Evolutionary conservation across 53 echinoderm and acorn worm species (phyloP), one percentile per base, ranked within the genome.

Genomic region (Henricia sp.): DNA sequence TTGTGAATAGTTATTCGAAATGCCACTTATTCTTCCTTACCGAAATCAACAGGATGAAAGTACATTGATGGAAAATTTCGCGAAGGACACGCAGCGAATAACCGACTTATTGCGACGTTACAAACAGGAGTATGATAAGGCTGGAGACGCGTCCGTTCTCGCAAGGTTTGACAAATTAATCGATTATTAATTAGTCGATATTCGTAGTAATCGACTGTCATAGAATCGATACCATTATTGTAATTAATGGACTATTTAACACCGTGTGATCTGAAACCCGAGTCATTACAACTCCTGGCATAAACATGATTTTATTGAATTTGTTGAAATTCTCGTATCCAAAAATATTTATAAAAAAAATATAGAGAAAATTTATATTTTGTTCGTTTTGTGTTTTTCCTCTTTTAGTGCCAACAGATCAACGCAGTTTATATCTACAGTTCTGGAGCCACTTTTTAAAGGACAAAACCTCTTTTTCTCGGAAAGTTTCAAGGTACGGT

Each of bases 381-480:
- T 46, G 46, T 11, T 48, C 9, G 32, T 63, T 63, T 63, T 63
- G 2, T 56, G 5, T 5, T 9, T 29, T 4, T 68, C 9, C 42
- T n/a, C 12, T 35, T 74, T 54, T 6, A 80, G 80, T 35, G 80
- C 80, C 2, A 64, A 63, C 6, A 64, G 50, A 63, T 21, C 41
- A 4, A 80, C 48, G 11, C 63, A 80, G 37, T 80, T 63, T 44
- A 33, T 46, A 11, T 24, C 42, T 29, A 6, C 62, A 2, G 80
- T 80, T 29, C 64, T 80, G 0, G 80, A 64, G 33, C 4, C 46
- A 10, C 60, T 80, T 27, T 64, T 80, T 50, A 36, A 44, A 8
- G 80, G 42, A 6, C 80, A 80, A 40, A 8, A 62, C 50, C 19
- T 80, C 3, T 80, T 64, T 48, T 80, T 80, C 16, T 80, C 80